A percentile compares a stretch with the other conserved stretches of the same genome.
Evolutionary conservation across 2,113 vertebrate genomes (phyloP).

Genomic region (Glareola pratincola): DNA sequence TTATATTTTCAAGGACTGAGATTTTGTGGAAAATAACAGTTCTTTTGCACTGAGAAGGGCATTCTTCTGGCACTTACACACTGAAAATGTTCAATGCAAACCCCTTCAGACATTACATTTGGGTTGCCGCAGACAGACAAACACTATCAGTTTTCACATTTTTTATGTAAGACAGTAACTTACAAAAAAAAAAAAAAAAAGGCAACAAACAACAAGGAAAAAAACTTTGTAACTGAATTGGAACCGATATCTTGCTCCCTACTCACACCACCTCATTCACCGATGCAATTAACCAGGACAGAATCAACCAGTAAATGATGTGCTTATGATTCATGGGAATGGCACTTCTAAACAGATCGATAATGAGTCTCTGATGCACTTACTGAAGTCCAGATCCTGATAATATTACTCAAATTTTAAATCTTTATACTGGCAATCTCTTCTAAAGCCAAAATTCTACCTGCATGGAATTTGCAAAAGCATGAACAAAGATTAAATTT

Average conservation of each 20-base stretch:
- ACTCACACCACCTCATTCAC: neutral
- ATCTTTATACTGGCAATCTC: neutral
- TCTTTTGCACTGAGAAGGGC: neutral
- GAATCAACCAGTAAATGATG: neutral
- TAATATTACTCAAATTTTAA: neutral
- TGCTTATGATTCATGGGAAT: neutral
- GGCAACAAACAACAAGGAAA: neutral
- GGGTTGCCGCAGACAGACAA: neutral
- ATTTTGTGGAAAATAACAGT: neutral
- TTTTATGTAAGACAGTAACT: neutral
- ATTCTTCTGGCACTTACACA: neutral
- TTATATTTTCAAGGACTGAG: neutral
- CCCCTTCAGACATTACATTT: neutral
- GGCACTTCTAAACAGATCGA: neutral
- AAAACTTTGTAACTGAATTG: neutral
- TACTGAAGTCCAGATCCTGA: neutral
- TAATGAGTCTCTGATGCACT: neutral
- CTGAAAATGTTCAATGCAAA: neutral
- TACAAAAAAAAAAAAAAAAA: neutral
- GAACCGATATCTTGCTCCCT: accelerated
- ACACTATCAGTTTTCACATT: neutral
- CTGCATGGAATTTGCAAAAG: neutral
- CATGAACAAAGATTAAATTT: neutral
- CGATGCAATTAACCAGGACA: neutral
- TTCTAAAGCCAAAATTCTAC: neutral